These are phyloP conservation scores for Hetaerina titia DNA, from an alignment of 2,888 invertebrate genomes.

Conservation along the genomic window DNA sequence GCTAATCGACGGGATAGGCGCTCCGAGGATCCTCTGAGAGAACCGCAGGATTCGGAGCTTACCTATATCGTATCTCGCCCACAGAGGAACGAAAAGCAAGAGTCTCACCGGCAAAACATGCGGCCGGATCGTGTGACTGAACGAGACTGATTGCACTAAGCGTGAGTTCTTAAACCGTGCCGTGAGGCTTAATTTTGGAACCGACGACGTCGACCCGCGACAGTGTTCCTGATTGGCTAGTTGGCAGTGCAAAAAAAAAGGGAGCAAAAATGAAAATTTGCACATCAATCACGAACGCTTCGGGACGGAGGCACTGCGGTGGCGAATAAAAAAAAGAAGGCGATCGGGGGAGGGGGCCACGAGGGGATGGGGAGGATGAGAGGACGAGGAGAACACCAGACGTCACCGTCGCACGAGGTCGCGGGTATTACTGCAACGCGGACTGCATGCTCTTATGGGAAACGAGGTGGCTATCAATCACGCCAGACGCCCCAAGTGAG, in stretches of 20 bases:
- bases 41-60: no score
- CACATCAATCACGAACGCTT: neutral
- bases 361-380: neutral
- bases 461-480: slow-evolving; percentile 38
- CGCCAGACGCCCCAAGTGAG: neutral
- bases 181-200: neutral
- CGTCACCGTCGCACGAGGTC: neutral
- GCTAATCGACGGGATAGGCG: no score
- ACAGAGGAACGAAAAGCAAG: neutral
- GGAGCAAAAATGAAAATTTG: neutral
- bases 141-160: neutral
- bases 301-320: neutral
- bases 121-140: neutral
- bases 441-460: neutral
- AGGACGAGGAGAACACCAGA: neutral
- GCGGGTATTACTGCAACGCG: neutral
- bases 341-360: neutral
- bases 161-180: neutral
- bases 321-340: neutral
- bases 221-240: neutral
- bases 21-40: no score
- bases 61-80: neutral
- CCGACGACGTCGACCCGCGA: neutral
- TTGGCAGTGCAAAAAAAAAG: neutral
- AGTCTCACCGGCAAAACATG: neutral